Evolutionary conservation across 2,888 invertebrate species (phyloP).

Genomic region (Bembecia ichneumoniformis): DNA sequence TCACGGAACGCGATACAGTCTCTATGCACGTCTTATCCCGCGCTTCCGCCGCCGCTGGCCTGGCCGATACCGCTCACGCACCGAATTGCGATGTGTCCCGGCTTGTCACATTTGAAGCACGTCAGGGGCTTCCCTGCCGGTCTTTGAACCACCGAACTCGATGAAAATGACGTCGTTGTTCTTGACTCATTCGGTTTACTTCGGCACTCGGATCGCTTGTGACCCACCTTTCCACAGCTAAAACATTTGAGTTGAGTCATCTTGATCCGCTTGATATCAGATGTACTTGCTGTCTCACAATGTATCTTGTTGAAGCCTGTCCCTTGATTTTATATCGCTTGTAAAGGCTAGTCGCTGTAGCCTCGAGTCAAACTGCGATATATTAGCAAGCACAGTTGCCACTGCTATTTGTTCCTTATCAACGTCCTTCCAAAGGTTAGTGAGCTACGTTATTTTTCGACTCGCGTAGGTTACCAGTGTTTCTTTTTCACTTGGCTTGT

Average conservation of each 20-base stretch:
- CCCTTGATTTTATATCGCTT: neutral
- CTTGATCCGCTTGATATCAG: neutral
- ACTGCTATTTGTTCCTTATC: neutral
- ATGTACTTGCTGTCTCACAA: neutral
- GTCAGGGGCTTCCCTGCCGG: too few species aligned
- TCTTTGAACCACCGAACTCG: too few species aligned
- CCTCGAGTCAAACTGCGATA: too few species aligned
- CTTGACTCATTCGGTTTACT: too few species aligned
- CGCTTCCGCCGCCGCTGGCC: too few species aligned
- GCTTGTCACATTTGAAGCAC: too few species aligned
- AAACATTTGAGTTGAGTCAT: neutral
- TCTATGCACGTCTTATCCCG: too few species aligned
- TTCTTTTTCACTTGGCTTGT: neutral
- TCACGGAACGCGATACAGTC: too few species aligned
- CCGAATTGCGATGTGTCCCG: too few species aligned
- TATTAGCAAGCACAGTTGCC: neutral
- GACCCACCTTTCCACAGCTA: neutral
- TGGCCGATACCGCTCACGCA: too few species aligned
- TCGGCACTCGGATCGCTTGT: neutral
- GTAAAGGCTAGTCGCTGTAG: neutral
- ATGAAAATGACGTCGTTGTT: too few species aligned
- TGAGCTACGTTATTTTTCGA: neutral
- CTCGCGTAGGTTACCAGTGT: neutral
- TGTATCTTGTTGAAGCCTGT: neutral
- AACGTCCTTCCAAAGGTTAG: neutral